Evolutionary conservation across 2,888 invertebrate species (phyloP).

Genomic region (Coleophora deauratella): DNA sequence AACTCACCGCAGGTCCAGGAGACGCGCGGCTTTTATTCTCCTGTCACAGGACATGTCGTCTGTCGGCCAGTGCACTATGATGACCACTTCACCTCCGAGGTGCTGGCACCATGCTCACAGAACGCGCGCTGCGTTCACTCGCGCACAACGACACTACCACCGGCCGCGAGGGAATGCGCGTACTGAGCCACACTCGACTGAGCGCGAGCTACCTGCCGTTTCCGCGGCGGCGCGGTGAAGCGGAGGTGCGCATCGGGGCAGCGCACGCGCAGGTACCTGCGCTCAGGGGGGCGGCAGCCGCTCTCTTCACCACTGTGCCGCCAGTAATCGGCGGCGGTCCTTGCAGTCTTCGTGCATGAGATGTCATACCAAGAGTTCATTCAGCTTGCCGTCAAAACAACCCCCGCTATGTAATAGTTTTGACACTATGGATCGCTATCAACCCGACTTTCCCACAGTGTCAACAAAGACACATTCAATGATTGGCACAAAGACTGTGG

Average conservation of each 20-base stretch:
- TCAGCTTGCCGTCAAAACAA: slow-evolving; percentile 36
- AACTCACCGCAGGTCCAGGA: slow-evolving; percentile 73
- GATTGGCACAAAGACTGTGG: too few species aligned
- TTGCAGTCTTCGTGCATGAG: slow-evolving; percentile 19
- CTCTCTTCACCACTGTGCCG: slow-evolving; percentile 30
- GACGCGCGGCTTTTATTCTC: slow-evolving; percentile 68
- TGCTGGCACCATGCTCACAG: slow-evolving; percentile 57
- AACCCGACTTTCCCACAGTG: too few species aligned
- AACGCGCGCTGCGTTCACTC: slow-evolving; percentile 44
- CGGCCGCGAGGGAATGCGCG: slow-evolving; percentile 70
- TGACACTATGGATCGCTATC: too few species aligned
- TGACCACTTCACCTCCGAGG: slow-evolving; percentile 60
- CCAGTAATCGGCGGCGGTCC: slow-evolving; percentile 16
- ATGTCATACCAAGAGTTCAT: slow-evolving; percentile 9
- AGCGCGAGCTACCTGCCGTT: slow-evolving; percentile 60
- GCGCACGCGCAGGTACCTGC: slow-evolving; percentile 59
- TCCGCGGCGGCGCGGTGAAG: slow-evolving; percentile 57
- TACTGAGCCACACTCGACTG: slow-evolving; percentile 57
- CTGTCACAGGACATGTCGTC: slow-evolving; percentile 71
- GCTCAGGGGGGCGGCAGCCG: slow-evolving; percentile 27
- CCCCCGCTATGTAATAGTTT: slow-evolving; percentile 10
- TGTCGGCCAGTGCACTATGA: slow-evolving; percentile 48
- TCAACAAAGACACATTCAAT: too few species aligned
- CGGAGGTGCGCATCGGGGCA: slow-evolving; percentile 69
- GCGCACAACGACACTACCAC: slow-evolving; percentile 68